Percentiles rank a stretch among this genome's conserved stretches.
Conservation (phyloP, 35 echinoderm and acorn worm species). For the Eucidaris tribuloides region DNA sequence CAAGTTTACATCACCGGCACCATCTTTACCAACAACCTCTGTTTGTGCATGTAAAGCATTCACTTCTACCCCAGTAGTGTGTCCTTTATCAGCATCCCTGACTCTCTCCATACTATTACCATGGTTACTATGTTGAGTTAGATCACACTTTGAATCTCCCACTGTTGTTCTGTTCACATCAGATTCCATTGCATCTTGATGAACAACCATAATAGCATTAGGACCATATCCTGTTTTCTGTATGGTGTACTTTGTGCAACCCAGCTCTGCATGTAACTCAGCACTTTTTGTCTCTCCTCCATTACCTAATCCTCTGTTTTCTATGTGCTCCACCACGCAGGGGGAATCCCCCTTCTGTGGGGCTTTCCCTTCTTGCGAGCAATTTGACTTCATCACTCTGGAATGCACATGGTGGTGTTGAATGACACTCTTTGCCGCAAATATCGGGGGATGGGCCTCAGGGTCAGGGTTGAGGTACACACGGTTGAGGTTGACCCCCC, state of each 20-base stretch:
- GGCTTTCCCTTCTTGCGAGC: neutral
- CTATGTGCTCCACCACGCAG: neutral
- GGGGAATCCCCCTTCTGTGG: neutral
- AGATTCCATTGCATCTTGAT: too few species aligned
- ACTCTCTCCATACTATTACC: too few species aligned
- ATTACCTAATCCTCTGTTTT: neutral
- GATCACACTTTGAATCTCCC: too few species aligned
- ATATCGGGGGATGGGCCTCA: slow-evolving; percentile 77
- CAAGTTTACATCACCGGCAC: neutral
- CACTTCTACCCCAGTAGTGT: neutral
- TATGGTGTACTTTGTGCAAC: neutral
- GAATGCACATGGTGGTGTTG: slow-evolving; percentile 78
- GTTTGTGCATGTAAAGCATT: neutral
- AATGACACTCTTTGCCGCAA: slow-evolving; percentile 81
- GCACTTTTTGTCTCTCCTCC: neutral
- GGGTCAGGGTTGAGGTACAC: slow-evolving; percentile 87
- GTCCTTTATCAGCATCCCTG: too few species aligned
- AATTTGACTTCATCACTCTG: slow-evolving; percentile 40
- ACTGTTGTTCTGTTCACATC: too few species aligned
- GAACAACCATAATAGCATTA: slow-evolving; percentile 37
- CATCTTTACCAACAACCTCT: neutral
- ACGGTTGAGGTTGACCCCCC: slow-evolving; percentile 90
- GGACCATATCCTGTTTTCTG: neutral
- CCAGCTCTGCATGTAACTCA: neutral
- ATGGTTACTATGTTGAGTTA: too few species aligned